Evolutionary conservation across 2,113 vertebrate species (phyloP), one percentile per base, ranked within the genome.

Genomic region (Antidorcas marsupialis): DNA sequence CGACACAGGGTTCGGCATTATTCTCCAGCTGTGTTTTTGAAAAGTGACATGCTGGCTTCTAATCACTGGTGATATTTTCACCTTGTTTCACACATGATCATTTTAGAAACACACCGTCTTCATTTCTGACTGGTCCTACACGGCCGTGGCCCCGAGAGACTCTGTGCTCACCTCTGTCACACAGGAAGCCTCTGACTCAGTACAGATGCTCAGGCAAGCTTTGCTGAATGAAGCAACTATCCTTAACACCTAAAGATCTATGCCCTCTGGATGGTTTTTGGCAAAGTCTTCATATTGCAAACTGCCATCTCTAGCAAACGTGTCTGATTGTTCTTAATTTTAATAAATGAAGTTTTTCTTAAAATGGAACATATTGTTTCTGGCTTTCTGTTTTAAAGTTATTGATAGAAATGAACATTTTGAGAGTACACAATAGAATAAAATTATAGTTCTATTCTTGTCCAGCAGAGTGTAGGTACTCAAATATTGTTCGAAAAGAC

Each of bases 321-420:
- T 50, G 47, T 50, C n/a, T 88, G 23, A 87, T 67, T 45, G 8
- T 60, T 96, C 81, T 87, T 81, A 87, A 92, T 94, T 97, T 90
- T 90, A 85, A 78, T 94, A 94, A 92, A 82, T 30, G 43, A 71
- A n/a, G 52, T 71, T 92, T 84, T 55, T 59, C 55, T 96, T 76
- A 86, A 50, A 87, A 84, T 43, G 14, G n/a, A 79, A 76, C 13
- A n/a, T 74, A 86, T 3, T 84, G 8, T 83, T 88, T 95, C 93
- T 97, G 78, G 74, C 97, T 98, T 98, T 98, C 94, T 97, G 89
- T 85, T 95, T 79, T 91, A 95, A 96, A 94, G 89, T 97, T 96
- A 97, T 88, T 89, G 71, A 97, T 30, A 97, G 55, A 95, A 97
- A 98, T 0, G 0, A 88, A 91, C 79, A 96, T 71, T 97, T 98